Conservation (phyloP, 2,888 invertebrate species). For the Stramonita haemastoma region DNA sequence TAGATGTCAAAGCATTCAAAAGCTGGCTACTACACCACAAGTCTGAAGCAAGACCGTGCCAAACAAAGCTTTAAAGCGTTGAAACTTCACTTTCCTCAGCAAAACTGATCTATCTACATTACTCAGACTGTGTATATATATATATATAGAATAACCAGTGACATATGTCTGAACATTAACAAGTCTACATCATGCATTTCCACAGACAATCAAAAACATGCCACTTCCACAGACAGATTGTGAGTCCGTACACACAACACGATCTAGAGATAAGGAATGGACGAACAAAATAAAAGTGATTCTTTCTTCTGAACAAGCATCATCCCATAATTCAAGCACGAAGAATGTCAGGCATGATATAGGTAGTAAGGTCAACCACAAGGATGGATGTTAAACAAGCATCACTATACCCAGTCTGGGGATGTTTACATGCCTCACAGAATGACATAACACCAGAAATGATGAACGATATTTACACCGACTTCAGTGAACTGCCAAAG, state of each 20-base stretch:
- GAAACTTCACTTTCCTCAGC: not conserved
- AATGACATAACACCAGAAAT: not conserved
- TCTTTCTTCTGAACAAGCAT: not conserved
- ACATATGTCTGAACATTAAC: not conserved
- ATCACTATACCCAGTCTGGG: not conserved
- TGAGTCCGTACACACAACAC: too few species aligned
- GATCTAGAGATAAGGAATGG: not conserved
- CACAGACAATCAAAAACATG: not conserved
- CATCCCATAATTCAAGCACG: not conserved
- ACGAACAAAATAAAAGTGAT: not conserved
- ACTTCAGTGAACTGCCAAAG: too few species aligned
- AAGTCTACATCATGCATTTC: too few species aligned
- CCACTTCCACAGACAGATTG: not conserved
- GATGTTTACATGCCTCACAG: not conserved
- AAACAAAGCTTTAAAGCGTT: not conserved
- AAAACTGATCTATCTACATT: not conserved
- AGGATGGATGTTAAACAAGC: not conserved
- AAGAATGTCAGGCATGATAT: not conserved
- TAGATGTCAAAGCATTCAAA: conserved; percentile 12
- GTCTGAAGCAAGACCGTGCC: not conserved
- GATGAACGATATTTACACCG: not conserved
- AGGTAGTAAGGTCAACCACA: not conserved
- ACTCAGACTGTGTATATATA: not conserved
- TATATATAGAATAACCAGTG: not conserved
- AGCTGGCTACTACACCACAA: not conserved